Evolutionary conservation across 2,113 vertebrate genomes (phyloP).

Genomic region (Thunnus thynnus): DNA sequence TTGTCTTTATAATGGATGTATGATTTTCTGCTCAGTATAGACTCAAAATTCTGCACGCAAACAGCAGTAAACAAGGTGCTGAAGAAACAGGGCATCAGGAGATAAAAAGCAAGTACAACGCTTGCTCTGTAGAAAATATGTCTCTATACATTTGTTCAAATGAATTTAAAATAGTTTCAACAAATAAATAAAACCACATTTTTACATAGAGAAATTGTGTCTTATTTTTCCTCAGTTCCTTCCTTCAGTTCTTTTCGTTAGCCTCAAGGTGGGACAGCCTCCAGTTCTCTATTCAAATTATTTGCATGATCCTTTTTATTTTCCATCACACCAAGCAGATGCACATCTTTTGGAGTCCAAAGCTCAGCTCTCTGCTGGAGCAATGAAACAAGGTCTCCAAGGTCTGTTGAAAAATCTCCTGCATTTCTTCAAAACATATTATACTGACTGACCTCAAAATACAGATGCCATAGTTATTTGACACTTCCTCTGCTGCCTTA

Average conservation of each 20-base stretch:
- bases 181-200: not conserved
- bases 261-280: not conserved
- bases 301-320: not conserved
- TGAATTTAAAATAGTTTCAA: not conserved
- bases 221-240: not conserved
- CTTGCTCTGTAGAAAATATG: not conserved
- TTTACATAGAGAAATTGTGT: not conserved
- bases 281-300: not conserved
- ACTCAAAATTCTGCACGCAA: too few relatives aligned
- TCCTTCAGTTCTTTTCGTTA: not conserved
- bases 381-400: not conserved
- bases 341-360: not conserved
- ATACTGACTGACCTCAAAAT: not conserved
- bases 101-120: too few relatives aligned
- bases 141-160: not conserved
- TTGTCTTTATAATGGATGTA: not conserved
- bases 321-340: not conserved
- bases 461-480: not conserved
- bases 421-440: slow-evolving; percentile 37
- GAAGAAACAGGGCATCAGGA: too few relatives aligned
- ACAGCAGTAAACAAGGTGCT: too few relatives aligned
- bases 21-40: not conserved
- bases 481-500: not conserved
- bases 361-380: not conserved
- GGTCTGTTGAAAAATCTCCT: slow-evolving; percentile 4